Base-by-base conservation (phyloP, 2,888 invertebrate species). In the Serripes groenlandicus region DNA sequence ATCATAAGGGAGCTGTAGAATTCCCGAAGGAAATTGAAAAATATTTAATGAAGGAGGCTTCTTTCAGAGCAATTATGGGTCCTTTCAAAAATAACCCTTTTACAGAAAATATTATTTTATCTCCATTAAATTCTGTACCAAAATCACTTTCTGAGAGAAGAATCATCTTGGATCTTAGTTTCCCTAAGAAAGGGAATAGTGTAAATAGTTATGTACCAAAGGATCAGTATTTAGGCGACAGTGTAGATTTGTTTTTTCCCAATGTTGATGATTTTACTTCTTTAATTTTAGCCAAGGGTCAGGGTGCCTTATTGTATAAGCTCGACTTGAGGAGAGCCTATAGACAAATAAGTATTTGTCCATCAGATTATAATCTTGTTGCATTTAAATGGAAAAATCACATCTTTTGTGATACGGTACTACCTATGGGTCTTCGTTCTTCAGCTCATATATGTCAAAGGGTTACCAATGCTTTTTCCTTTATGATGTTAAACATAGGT, bases 371-470 rank as follows among this genome's bases (percentile, higher is more conserved):
- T 26, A 56, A 56, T 56, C 23, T 3, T 26, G 56, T 56, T 56
- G 56, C 56, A 1, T 11, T 56, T 56, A 26, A 1, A 1, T 56
- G 56, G 56, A 56, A 56, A 26, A 26, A 26, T 11, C 56, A 56
- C 23, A 56, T 56, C 11, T 5, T 56, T 56, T n/a, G 1, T 26
- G 56, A 56, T 11, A 56, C 56, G 23, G 60, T 28, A 23, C 35
- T 78, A 21, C 26, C 66, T 3, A 74, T 74, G 74, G 78, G 78
- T 23, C 32, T 79, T 32, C 35, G 69, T 18, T 60, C 74, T n/a
- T 37, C 74, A 7, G 69, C 78, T 60, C 30, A 58, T 5, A 58
- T 79, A 28, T 79, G 60, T 74, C 78, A 79, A 42, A 68, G 42
- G 23, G 68, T 73, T 1, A 79, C 78, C 0, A 73, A 66, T 32